A percentile compares a stretch with the other conserved stretches of the same genome.
These are phyloP conservation scores for Tetrao urogallus DNA, from an alignment of 2,113 vertebrate genomes.

Conservation along the genomic window DNA sequence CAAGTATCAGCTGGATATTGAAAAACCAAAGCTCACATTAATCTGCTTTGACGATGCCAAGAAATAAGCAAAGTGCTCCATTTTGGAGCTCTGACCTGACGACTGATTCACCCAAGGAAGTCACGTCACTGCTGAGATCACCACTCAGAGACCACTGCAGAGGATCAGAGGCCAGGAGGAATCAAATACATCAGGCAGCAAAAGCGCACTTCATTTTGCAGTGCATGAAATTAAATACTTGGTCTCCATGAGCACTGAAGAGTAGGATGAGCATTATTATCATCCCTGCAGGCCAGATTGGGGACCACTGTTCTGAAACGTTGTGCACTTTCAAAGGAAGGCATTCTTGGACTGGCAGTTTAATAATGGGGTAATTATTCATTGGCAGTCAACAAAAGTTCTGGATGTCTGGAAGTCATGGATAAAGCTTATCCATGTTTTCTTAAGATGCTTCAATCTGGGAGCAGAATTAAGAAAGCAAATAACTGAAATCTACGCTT, in stretches of 20 bases:
- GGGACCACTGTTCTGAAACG: neutral
- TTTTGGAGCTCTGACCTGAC: neutral
- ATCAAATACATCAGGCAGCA: neutral
- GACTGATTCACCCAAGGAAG: neutral
- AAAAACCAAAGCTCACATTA: neutral
- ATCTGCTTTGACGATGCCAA: neutral
- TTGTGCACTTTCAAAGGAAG: neutral
- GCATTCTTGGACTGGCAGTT: neutral
- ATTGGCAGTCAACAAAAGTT: neutral
- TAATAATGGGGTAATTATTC: neutral
- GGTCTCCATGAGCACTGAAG: neutral
- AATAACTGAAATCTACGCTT: neutral
- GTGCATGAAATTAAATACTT: neutral
- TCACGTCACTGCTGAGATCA: neutral
- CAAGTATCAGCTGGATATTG: neutral
- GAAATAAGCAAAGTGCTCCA: neutral
- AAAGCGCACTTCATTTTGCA: neutral
- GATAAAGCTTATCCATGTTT: neutral
- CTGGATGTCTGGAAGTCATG: too few relatives aligned
- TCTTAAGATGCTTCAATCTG: neutral
- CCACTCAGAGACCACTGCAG: neutral
- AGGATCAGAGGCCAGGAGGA: neutral
- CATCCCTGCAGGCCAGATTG: neutral
- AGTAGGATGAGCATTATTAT: fast-evolving
- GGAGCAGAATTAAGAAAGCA: neutral